Conservation (phyloP, 1,140 invertebrate species). For the Nephila pilipes region DNA sequence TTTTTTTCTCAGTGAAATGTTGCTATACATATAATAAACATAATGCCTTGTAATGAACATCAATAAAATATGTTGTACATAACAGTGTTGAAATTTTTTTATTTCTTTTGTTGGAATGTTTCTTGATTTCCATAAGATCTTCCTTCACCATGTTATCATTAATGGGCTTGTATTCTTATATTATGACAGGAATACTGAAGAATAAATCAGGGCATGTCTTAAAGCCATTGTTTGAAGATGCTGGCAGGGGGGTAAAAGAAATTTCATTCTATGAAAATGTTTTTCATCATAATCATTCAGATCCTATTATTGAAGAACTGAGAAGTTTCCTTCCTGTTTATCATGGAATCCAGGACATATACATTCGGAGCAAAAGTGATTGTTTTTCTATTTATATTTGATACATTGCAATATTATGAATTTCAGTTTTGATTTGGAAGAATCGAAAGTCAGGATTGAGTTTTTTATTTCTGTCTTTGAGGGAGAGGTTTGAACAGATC, state of each 20-base stretch:
- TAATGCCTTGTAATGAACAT: too few species aligned
- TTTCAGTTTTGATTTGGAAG: neutral
- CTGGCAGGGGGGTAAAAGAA: slow-evolving; percentile 58
- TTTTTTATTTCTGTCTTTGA: too few species aligned
- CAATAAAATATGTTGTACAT: too few species aligned
- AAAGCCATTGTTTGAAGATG: slow-evolving; percentile 68
- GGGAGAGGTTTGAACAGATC: too few species aligned
- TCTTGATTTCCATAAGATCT: too few species aligned
- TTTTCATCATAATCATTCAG: neutral
- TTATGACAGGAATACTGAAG: slow-evolving; percentile 59
- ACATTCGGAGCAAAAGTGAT: slow-evolving; percentile 38
- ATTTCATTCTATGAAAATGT: slow-evolving; percentile 73
- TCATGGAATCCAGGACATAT: slow-evolving; percentile 49
- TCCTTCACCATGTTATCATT: neutral
- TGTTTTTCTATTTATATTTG: neutral
- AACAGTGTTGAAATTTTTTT: too few species aligned
- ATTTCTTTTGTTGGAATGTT: too few species aligned
- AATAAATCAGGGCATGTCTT: slow-evolving; percentile 74
- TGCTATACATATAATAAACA: too few species aligned
- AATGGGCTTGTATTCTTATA: neutral
- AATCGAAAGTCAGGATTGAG: too few species aligned
- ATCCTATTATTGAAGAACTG: slow-evolving; percentile 38
- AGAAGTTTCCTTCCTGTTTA: slow-evolving; percentile 43
- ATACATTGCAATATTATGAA: neutral
- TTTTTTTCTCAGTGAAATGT: too few species aligned